phyloP scores from a whole-genome alignment of 2,797 vertebrate species.

The Morus bassanus region DNA sequence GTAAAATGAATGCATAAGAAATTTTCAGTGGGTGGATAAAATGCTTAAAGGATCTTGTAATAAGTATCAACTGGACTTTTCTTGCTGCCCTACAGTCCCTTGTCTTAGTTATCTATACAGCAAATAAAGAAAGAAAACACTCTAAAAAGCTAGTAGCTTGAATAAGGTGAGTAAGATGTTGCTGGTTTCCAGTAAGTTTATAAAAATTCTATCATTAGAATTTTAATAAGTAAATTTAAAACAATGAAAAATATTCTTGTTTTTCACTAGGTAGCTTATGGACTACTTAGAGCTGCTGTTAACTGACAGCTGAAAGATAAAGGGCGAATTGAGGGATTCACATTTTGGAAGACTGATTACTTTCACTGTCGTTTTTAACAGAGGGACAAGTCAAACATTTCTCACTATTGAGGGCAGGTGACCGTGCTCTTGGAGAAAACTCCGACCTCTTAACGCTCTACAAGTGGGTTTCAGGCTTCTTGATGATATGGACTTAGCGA shows the following conservation, averaged over 20 bases:
- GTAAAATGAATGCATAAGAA: not conserved
- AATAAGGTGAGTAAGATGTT: not conserved
- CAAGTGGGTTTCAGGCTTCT: not conserved
- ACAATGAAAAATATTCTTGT: not conserved
- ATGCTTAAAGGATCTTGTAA: not conserved
- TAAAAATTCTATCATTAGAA: not conserved
- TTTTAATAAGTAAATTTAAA: not conserved
- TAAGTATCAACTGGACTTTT: not conserved
- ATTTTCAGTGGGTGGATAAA: not conserved
- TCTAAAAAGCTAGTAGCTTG: not conserved
- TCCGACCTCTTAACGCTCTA: not conserved
- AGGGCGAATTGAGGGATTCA: not conserved
- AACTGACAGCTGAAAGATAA: not conserved
- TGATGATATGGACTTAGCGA: not conserved
- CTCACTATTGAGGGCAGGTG: not conserved
- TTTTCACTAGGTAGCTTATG: not conserved
- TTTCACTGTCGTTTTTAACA: not conserved
- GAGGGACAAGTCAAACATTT: not conserved
- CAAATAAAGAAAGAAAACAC: not conserved
- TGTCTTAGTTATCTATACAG: not conserved
- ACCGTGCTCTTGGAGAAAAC: not conserved
- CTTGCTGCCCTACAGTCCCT: not conserved
- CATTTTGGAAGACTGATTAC: not conserved
- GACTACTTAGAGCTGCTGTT: not conserved
- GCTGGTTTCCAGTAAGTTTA: not conserved